phyloP scores from a whole-genome alignment of 92 coral and sea anemone species.

The Zoanthus sansibaricus region DNA sequence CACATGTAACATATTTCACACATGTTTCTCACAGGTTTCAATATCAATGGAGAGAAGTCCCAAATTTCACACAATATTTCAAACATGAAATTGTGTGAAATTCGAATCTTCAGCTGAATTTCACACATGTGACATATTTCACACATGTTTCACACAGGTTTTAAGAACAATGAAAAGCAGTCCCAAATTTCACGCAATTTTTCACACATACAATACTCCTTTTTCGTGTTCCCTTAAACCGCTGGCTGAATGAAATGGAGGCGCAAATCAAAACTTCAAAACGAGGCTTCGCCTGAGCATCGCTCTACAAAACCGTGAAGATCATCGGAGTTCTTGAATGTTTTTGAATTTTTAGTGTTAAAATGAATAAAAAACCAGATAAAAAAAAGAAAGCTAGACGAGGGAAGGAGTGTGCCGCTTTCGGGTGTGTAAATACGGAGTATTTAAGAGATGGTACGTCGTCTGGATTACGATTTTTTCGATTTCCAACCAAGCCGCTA shows the following conservation, averaged over 20 bases:
- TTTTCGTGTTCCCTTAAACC: slow-evolving; percentile 8
- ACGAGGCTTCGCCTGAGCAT: slow-evolving; percentile 4
- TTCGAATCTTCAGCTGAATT: too few relatives aligned
- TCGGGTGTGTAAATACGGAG: slow-evolving; percentile 49
- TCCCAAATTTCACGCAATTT: too few relatives aligned
- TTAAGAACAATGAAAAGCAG: too few relatives aligned
- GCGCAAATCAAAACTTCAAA: slow-evolving; percentile 1
- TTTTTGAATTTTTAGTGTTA: slow-evolving; percentile 3
- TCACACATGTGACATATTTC: too few relatives aligned
- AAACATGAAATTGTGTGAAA: too few relatives aligned
- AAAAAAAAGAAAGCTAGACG: slow-evolving; percentile 15
- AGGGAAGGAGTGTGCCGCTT: slow-evolving; percentile 62
- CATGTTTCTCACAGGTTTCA: too few relatives aligned
- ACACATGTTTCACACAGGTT: too few relatives aligned
- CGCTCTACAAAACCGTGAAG: slow-evolving; percentile 9
- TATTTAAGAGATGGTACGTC: slow-evolving; percentile 49
- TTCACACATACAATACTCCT: too few relatives aligned
- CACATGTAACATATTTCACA: too few relatives aligned
- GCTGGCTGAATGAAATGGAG: slow-evolving; percentile 6
- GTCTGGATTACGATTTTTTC: slow-evolving; percentile 58
- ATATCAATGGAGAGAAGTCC: too few relatives aligned
- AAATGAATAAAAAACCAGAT: neutral
- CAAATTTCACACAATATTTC: too few relatives aligned
- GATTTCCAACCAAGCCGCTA: slow-evolving; percentile 56
- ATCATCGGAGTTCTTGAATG: slow-evolving; percentile 1